phyloP scores from a whole-genome alignment of 2,113 vertebrate genomes.

The rabbit (Oryctolagus cuniculus) region DNA sequence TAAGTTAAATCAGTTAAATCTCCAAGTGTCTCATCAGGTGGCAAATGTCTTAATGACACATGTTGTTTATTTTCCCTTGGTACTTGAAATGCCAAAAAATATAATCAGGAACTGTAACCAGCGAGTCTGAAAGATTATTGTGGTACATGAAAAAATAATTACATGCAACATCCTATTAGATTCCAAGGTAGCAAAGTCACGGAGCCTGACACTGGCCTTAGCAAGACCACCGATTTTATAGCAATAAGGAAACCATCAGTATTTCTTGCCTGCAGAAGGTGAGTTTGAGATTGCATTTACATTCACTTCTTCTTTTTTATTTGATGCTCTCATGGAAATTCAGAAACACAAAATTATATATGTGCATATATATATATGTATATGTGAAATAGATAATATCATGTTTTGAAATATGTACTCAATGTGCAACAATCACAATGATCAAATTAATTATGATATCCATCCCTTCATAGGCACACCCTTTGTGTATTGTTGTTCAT shows the following conservation, averaged over 20 bases:
- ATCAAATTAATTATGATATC: background rate
- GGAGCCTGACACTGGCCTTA: background rate
- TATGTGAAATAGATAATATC: too few relatives aligned
- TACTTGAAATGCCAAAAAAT: background rate
- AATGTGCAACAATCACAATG: background rate
- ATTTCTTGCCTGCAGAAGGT: background rate
- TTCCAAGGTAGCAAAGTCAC: background rate
- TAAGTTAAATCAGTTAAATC: background rate
- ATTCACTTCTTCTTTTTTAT: background rate
- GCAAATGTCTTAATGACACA: background rate
- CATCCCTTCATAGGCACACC: background rate
- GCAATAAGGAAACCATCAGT: background rate
- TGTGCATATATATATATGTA: too few relatives aligned
- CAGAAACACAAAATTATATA: background rate
- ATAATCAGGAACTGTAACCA: background rate
- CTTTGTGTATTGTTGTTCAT: background rate
- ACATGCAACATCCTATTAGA: background rate
- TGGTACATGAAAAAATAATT: background rate
- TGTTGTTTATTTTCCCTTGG: background rate
- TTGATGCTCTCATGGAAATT: background rate
- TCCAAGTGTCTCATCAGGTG: background rate
- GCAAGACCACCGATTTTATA: background rate
- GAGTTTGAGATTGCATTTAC: background rate
- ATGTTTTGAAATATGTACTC: background rate
- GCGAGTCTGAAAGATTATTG: background rate